phyloP scores from a whole-genome alignment of 2,113 vertebrate genomes.

The crab-eating macaque (Macaca fascicularis) region DNA sequence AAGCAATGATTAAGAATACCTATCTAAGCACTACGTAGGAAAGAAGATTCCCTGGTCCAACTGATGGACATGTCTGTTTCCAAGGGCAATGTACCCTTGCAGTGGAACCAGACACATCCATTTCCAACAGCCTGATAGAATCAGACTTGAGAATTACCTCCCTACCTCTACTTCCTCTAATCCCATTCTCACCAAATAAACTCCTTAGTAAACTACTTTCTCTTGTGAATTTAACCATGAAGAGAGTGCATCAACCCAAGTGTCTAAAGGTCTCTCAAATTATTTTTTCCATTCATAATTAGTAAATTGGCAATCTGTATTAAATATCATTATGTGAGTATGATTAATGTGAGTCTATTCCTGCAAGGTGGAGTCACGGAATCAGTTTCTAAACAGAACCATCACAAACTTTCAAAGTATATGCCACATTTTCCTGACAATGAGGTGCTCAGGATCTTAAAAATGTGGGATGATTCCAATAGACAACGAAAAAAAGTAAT shows the following conservation, averaged over 20 bases:
- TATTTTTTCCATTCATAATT: background rate
- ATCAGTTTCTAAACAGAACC: background rate
- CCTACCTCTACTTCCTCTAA: background rate
- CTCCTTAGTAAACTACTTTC: background rate
- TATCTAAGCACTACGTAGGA: background rate
- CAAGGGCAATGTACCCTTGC: background rate
- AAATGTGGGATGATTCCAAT: background rate
- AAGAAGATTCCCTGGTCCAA: constrained; percentile 16
- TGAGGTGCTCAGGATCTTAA: background rate
- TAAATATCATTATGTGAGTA: background rate
- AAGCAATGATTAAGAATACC: background rate
- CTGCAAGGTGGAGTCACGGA: background rate
- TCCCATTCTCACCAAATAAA: background rate
- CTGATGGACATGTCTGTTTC: background rate
- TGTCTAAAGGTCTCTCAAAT: background rate
- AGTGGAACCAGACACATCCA: background rate
- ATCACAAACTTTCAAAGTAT: background rate
- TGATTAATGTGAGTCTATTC: background rate
- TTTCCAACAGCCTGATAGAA: background rate
- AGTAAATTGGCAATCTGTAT: background rate
- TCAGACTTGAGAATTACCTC: background rate
- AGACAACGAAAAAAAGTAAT: background rate
- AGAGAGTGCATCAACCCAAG: background rate
- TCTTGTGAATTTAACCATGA: background rate
- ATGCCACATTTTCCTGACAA: background rate